Percentiles rank a stretch among this genome's conserved stretches.
These are phyloP conservation scores for Eueides isabella DNA, from an alignment of 1,140 invertebrate species.

Conservation along the genomic window DNA sequence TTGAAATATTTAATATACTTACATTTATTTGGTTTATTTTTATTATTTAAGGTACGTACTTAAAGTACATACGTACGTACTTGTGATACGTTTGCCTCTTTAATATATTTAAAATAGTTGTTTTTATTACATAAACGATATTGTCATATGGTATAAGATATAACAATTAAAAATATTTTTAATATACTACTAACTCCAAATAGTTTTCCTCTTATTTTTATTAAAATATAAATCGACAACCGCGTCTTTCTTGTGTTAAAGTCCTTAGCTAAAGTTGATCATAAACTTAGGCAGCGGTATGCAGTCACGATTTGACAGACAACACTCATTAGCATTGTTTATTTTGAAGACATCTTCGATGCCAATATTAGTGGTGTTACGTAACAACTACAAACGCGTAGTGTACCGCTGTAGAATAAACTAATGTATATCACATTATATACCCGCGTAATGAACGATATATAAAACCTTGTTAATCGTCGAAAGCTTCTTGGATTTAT, in stretches of 20 bases:
- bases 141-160: too few species aligned
- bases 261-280: constrained; percentile 23
- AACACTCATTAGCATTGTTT: constrained; percentile 76
- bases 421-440: background rate
- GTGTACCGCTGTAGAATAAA: background rate
- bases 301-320: constrained; percentile 73
- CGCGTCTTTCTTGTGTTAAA: background rate
- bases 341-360: constrained; percentile 52
- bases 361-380: constrained; percentile 24
- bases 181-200: too few species aligned
- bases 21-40: too few species aligned
- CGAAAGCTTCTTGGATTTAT: background rate
- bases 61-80: too few species aligned
- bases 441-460: background rate
- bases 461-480: background rate
- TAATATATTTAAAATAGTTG: too few species aligned
- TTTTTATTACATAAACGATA: too few species aligned
- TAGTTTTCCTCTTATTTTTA: too few species aligned
- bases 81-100: too few species aligned
- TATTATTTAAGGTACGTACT: too few species aligned
- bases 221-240: background rate
- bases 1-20: too few species aligned
- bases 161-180: background rate
- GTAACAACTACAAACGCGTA: constrained; percentile 13
- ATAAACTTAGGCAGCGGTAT: constrained; percentile 38